A percentile compares a stretch with the other conserved stretches of the same genome.
phyloP scores from a whole-genome alignment of 2,888 invertebrate genomes.

The Sialis lutaria region DNA sequence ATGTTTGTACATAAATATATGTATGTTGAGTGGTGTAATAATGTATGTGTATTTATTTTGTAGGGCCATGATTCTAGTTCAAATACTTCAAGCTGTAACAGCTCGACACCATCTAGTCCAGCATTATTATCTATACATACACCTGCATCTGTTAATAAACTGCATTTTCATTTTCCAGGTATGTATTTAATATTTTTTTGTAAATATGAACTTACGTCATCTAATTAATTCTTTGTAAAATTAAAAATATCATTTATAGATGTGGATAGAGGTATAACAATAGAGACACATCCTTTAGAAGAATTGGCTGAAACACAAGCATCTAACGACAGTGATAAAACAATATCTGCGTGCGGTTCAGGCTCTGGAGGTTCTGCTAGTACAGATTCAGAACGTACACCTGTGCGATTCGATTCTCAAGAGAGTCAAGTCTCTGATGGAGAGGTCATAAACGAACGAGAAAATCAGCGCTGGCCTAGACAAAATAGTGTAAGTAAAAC shows the following conservation, averaged over 20 bases:
- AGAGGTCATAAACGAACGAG: conserved; percentile 29
- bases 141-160: conserved; percentile 26
- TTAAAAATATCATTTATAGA: conserved; percentile 14
- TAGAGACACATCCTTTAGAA: conserved; percentile 30
- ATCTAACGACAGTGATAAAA: conserved; percentile 50
- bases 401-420: conserved; percentile 65
- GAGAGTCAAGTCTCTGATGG: conserved; percentile 58
- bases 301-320: conserved; percentile 33
- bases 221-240: background rate
- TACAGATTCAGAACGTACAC: conserved; percentile 69
- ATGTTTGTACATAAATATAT: conserved; percentile 13
- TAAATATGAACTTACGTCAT: background rate
- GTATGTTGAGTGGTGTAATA: conserved; percentile 3
- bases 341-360: conserved; percentile 52
- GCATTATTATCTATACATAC: conserved; percentile 42
- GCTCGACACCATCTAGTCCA: conserved; percentile 90
- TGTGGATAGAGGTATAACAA: conserved; percentile 32
- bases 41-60: conserved; percentile 10
- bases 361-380: conserved; percentile 45
- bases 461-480: conserved; percentile 47
- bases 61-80: conserved; percentile 76
- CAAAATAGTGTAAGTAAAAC: conserved; percentile 58
- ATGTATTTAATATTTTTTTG: conserved; percentile 9
- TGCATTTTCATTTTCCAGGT: conserved; percentile 70
- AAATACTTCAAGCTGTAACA: conserved; percentile 90